Evolutionary conservation across 2,797 vertebrate genomes (phyloP), one percentile per base, ranked within the genome.

Genomic region (Pelobates cultripes): DNA sequence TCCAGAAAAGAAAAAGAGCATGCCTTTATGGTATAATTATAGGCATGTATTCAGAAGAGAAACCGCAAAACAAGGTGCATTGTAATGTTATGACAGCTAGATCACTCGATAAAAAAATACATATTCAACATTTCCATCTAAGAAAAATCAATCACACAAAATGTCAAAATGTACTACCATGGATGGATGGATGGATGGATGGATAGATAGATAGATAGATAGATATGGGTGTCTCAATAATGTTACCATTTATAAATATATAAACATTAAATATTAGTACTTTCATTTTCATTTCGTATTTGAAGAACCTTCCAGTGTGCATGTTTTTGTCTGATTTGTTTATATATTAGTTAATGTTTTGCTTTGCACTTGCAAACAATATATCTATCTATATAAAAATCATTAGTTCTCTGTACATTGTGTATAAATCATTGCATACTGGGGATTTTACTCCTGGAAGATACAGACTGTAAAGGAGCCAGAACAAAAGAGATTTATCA

Each of bases 401-500:
- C 28, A 28, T 2, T 51, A 6, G 45, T 51, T 51, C 10, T 51
- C 10, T 10, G 13, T 12, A 57, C 55, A 57, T 57, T 4, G 13
- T 12, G 61, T 64, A 64, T 64, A 64, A 7, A 64, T 45, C 43
- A 61, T 70, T 43, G 68, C 42, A 3, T 10, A 0, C 41, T 28
- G 17, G 43, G 53, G 41, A 61, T 61, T 12, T 63, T 61, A 14
- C 9, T 17, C 3, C 10, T 44, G 66, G 55, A 64, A 64, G 61
- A 64, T 57, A 12, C 55, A 14, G 9, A 9, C 55, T 57, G 55
- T 44, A 60, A 40, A 51, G 43, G 45, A 47, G 15, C 5, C 66
- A 73, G 70, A 78, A 82, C 80, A 82, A 82, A 70, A 64, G 57
- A 71, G 60, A 81, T 81, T 47, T 66, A 68, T 68, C 72, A 81